Evolutionary conservation across 2,797 vertebrate species (phyloP).

Genomic region (Onychomys leucogaster): DNA sequence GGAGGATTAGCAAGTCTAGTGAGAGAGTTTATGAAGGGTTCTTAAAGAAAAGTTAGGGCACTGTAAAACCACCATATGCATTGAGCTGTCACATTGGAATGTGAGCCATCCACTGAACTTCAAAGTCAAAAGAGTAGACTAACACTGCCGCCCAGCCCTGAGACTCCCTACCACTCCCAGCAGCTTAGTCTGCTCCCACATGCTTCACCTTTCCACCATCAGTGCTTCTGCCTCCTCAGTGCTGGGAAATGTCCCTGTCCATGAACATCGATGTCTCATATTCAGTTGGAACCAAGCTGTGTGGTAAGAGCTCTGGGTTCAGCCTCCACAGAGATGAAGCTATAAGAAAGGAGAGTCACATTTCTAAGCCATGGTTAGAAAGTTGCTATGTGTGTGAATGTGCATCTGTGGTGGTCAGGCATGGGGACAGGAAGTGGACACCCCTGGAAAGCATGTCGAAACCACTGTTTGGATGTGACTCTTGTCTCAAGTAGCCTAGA

Average conservation of each 20-base stretch:
- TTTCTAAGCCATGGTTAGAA: slow-evolving; percentile 16
- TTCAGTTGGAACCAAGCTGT: background rate
- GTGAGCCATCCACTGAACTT: background rate
- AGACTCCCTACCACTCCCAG: background rate
- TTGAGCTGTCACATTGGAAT: background rate
- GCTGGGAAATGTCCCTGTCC: background rate
- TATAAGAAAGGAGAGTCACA: background rate
- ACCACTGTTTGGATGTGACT: background rate
- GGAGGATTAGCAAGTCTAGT: background rate
- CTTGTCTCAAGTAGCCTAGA: background rate
- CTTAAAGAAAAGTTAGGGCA: background rate
- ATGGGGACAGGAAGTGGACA: background rate
- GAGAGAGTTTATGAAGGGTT: background rate
- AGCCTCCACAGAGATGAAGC: slow-evolving; percentile 17
- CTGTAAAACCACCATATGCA: background rate
- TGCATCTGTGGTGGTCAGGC: background rate
- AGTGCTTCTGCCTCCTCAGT: background rate
- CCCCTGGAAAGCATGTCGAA: background rate
- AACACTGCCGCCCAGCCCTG: background rate
- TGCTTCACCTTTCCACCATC: background rate
- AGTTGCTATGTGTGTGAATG: background rate
- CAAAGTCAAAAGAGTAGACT: background rate
- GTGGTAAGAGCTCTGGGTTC: background rate
- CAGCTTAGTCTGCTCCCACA: background rate
- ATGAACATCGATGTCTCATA: background rate